phyloP scores from a whole-genome alignment of 2,113 vertebrate species.

The Empidonax alnorum region DNA sequence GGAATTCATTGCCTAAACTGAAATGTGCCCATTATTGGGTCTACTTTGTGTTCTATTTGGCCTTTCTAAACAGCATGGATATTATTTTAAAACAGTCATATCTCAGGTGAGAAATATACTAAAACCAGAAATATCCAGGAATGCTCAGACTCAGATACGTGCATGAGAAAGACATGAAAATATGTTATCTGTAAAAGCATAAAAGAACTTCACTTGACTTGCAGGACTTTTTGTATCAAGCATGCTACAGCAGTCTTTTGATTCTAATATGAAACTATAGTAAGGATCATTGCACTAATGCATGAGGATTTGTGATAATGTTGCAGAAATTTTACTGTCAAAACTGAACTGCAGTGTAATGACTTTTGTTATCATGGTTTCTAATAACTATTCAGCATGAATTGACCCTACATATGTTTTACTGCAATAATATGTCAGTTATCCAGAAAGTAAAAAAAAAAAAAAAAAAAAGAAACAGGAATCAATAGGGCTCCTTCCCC shows the following conservation, averaged over 20 bases:
- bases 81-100: not conserved
- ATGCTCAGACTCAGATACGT: not conserved
- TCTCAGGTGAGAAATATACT: not conserved
- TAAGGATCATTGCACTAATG: conserved; percentile 89
- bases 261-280: conserved; percentile 81
- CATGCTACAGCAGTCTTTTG: conserved; percentile 77
- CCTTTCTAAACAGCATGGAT: not conserved
- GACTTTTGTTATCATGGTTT: conserved; percentile 85
- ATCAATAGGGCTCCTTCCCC: not conserved
- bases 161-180: conserved; percentile 51
- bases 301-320: conserved; percentile 87
- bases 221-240: conserved; percentile 76
- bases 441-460: conserved; percentile 59
- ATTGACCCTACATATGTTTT: conserved; percentile 83
- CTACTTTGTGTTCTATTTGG: not conserved
- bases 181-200: conserved; percentile 61
- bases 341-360: conserved; percentile 85
- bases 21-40: not conserved
- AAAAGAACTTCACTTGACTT: conserved; percentile 71
- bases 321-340: conserved; percentile 88
- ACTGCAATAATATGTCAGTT: conserved; percentile 74
- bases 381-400: conserved; percentile 84
- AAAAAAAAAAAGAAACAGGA: not conserved
- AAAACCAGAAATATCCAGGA: conserved; percentile 27
- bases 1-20: not conserved